Evolutionary conservation across 2,797 vertebrate species (phyloP), one percentile per base, ranked within the genome.

Genomic region (Sylvia borin): DNA sequence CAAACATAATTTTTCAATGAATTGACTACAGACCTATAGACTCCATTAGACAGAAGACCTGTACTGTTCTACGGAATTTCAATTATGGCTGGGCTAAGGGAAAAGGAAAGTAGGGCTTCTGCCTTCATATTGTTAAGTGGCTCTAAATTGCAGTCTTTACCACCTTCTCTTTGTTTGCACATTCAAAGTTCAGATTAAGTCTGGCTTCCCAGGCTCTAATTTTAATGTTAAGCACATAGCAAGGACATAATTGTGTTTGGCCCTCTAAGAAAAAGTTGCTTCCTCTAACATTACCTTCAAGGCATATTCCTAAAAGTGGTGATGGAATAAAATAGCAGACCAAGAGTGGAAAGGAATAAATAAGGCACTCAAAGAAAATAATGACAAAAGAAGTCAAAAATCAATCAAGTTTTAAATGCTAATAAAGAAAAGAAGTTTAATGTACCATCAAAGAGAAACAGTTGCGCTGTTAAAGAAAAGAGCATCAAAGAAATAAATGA

Each of bases 391-490:
- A 74, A 92, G 67, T 75, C 29, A 38, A 85, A 75, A 55, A 88
- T 87, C 81, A 90, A 93, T 88, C 77, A 85, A 86, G 87, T 50
- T 88, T 90, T 77, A 96, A 97, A 82, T 73, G 47, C 9, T 62
- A 67, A 71, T 94, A 88, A 94, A 95, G 76, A 74, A 72, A 84
- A 93, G 34, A 67, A 93, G 50, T 88, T 93, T 78, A 91, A 88
- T 15, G n/a, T 72, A 31, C 51, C 57, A 96, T 92, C 81, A 97
- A 95, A 95, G 74, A 92, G 90, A 89, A 97, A 90, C 51, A 91
- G 51, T 86, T 93, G 24, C 55, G 17, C 19, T 91, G 67, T 76
- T 92, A 94, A 93, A 90, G 48, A 81, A 93, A 95, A 94, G 17
- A 66, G 1, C 71, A 50, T 97, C 51, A 95, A 93, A 97, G 66